Conservation (phyloP, 2,113 vertebrate species). For the Pterocles gutturalis region DNA sequence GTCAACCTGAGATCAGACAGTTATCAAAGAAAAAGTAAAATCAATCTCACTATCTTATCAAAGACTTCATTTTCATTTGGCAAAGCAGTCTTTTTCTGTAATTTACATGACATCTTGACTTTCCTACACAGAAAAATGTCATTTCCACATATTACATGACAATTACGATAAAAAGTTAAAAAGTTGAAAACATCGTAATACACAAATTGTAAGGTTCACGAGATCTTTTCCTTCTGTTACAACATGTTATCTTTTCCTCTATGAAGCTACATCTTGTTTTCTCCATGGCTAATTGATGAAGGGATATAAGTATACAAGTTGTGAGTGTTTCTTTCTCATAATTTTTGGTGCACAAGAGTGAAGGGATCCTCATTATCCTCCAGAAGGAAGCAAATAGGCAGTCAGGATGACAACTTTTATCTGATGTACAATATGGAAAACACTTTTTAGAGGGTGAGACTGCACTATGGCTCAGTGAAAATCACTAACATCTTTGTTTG, state of each 20-base stretch:
- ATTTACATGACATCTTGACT: not conserved
- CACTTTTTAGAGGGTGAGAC: constrained; percentile 2
- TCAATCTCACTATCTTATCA: not conserved
- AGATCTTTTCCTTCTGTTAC: not conserved
- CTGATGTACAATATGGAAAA: not conserved
- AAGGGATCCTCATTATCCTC: not conserved
- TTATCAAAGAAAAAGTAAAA: not conserved
- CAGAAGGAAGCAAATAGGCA: not conserved
- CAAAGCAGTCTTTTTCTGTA: not conserved
- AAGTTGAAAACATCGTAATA: not conserved
- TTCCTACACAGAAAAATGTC: not conserved
- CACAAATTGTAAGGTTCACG: not conserved
- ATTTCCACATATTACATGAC: not conserved
- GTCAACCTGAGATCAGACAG: not conserved
- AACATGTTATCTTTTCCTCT: not conserved
- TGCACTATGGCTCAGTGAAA: not conserved
- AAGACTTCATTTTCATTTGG: not conserved
- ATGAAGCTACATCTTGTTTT: constrained; percentile 1
- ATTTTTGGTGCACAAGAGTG: not conserved
- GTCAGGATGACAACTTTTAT: not conserved
- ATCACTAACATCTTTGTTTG: not conserved
- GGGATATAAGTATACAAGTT: not conserved
- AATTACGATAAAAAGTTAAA: not conserved
- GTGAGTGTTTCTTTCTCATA: not conserved
- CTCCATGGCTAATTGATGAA: not conserved